phyloP scores from a whole-genome alignment of 1,140 invertebrate species.

The Trichogramma pretiosum region DNA sequence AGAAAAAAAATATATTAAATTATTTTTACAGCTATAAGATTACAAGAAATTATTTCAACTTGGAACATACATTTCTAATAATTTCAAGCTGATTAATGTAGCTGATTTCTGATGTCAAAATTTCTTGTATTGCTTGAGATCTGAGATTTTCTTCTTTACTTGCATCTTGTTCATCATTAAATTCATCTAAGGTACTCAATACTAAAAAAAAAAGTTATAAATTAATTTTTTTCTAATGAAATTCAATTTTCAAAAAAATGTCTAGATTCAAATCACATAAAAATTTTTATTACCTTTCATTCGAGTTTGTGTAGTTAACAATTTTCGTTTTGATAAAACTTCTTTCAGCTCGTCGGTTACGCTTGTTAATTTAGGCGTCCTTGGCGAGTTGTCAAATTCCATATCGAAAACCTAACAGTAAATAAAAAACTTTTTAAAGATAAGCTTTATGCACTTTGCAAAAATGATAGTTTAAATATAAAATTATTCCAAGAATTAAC shows the following conservation, averaged over 20 bases:
- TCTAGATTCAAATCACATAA: too few species aligned
- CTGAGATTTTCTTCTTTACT: conserved; percentile 44
- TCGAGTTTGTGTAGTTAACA: conserved; percentile 52
- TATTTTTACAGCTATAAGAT: neutral
- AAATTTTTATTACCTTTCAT: conserved; percentile 53
- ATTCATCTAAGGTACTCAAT: conserved; percentile 44
- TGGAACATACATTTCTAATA: conserved; percentile 32
- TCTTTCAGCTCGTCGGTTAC: conserved; percentile 53
- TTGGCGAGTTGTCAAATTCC: too few species aligned
- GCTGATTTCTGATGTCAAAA: conserved; percentile 61
- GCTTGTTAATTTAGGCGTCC: conserved; percentile 41
- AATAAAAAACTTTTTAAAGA: too few species aligned
- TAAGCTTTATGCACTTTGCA: too few species aligned
- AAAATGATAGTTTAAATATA: too few species aligned
- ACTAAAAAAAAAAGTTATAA: conserved; percentile 37
- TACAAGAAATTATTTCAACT: neutral
- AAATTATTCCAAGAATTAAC: too few species aligned
- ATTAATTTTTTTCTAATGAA: too few species aligned
- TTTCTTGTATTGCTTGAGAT: conserved; percentile 54
- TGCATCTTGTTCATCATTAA: conserved; percentile 37
- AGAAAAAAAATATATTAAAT: conserved; percentile 24
- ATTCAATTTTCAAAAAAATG: too few species aligned
- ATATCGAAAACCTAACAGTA: too few species aligned
- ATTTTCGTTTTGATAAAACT: conserved; percentile 52
- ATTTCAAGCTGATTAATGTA: conserved; percentile 62